These are phyloP conservation scores for Scomber japonicus DNA, from an alignment of 2,113 vertebrate genomes.

Conservation along the genomic window DNA sequence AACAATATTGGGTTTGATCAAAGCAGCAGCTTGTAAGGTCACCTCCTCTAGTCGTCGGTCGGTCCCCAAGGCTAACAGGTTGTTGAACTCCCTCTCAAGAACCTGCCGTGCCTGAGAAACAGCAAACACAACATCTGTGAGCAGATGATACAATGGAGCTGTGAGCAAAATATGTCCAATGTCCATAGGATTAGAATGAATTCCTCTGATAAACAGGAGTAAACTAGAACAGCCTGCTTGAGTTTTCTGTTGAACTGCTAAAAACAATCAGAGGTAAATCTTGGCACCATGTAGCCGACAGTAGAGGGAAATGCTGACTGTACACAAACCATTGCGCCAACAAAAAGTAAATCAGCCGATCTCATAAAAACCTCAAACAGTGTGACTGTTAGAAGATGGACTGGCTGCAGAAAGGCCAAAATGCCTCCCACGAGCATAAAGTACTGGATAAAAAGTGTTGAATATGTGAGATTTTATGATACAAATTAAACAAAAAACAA, in stretches of 20 bases:
- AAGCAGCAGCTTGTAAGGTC: constrained; percentile 52
- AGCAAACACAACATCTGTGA: constrained; percentile 27
- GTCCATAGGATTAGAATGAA: not conserved
- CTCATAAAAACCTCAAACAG: constrained; percentile 29
- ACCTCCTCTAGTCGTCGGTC: constrained; percentile 95
- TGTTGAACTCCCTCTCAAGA: constrained; percentile 97
- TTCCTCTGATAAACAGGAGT: constrained; percentile 10
- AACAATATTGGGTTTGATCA: constrained; percentile 29
- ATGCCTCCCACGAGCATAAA: not conserved
- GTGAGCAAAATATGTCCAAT: not conserved
- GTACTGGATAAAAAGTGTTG: not conserved
- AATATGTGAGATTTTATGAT: not conserved
- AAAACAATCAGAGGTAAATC: constrained; percentile 30
- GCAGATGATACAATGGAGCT: not conserved
- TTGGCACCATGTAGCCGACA: constrained; percentile 19
- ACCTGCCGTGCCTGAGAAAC: constrained; percentile 93
- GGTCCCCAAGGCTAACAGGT: constrained; percentile 93
- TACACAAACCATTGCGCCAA: constrained; percentile 14
- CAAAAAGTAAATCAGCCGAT: constrained; percentile 40
- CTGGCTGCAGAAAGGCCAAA: constrained; percentile 1
- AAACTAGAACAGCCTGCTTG: not conserved
- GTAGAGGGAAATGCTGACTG: constrained; percentile 5
- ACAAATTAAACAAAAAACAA: not conserved
- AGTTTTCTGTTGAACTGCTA: not conserved
- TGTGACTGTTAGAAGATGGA: constrained; percentile 12